phyloP scores from a whole-genome alignment of 2,797 vertebrate genomes.

The Meda fulgida region DNA sequence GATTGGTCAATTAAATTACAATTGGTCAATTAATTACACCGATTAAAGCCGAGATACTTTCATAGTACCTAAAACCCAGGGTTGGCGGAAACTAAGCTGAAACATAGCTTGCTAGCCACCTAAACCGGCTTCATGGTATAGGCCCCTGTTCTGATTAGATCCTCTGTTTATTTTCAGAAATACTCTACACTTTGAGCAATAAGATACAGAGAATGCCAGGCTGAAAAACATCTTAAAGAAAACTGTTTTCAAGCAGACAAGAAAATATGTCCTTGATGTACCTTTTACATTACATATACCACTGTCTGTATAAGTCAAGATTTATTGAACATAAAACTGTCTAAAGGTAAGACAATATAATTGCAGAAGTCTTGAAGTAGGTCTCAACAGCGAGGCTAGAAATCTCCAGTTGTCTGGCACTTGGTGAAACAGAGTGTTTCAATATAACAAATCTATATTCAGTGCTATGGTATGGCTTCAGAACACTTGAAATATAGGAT shows the following conservation, averaged over 20 bases:
- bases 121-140: too few relatives aligned
- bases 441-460: not conserved
- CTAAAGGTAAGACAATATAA: not conserved
- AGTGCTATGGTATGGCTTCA: not conserved
- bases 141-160: slow-evolving; percentile 12
- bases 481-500: not conserved
- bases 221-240: slow-evolving; percentile 26
- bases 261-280: not conserved
- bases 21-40: too few relatives aligned
- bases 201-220: not conserved
- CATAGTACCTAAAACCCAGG: too few relatives aligned
- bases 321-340: not conserved
- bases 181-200: not conserved
- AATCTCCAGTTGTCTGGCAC: not conserved
- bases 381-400: not conserved
- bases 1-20: too few relatives aligned
- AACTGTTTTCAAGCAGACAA: slow-evolving; percentile 9
- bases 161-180: slow-evolving; percentile 2
- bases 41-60: too few relatives aligned
- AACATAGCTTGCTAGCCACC: too few relatives aligned
- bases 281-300: not conserved
- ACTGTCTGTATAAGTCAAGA: not conserved
- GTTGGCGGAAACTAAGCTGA: too few relatives aligned
- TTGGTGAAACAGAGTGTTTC: not conserved
- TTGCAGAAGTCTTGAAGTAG: not conserved